Evolutionary conservation across 2,888 invertebrate genomes (phyloP).

Genomic region (Smittia sp.): DNA sequence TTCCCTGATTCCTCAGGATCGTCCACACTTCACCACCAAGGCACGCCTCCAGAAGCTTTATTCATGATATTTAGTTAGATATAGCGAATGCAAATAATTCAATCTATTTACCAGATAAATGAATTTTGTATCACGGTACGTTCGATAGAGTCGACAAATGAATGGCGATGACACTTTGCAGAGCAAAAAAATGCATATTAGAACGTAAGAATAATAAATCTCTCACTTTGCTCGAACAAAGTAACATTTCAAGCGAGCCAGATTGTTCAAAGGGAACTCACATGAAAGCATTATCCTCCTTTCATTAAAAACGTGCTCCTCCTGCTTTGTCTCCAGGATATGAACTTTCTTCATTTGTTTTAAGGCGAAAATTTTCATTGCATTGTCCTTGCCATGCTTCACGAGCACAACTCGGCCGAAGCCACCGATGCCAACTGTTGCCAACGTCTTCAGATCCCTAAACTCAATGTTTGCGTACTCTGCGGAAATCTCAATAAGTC

Average conservation of each 20-base stretch:
- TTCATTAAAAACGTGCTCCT: conserved; percentile 86
- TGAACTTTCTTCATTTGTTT: conserved; percentile 88
- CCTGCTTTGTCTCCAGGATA: conserved; percentile 84
- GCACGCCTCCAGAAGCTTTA: conserved; percentile 89
- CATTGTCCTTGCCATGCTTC: conserved; percentile 58
- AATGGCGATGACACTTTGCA: conserved; percentile 46
- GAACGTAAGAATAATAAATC: neutral
- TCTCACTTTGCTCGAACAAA: neutral
- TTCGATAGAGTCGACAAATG: conserved; percentile 72
- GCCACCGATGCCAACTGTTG: conserved; percentile 89
- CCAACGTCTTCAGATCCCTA: conserved; percentile 74
- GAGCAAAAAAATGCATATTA: neutral
- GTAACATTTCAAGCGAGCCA: neutral
- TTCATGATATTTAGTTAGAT: too few relatives aligned
- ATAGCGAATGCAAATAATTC: too few relatives aligned
- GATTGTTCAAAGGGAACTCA: conserved; percentile 36
- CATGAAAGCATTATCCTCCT: conserved; percentile 78
- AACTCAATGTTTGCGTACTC: conserved; percentile 70
- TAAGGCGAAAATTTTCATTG: conserved; percentile 66
- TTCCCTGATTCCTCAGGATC: conserved; percentile 78
- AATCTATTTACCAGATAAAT: too few relatives aligned
- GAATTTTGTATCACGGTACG: conserved; percentile 86
- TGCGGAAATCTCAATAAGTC: too few relatives aligned
- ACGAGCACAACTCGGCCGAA: conserved; percentile 86
- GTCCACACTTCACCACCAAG: conserved; percentile 95